Conservation (phyloP, 1,140 invertebrate genomes). For the Tenebrio molitor region DNA sequence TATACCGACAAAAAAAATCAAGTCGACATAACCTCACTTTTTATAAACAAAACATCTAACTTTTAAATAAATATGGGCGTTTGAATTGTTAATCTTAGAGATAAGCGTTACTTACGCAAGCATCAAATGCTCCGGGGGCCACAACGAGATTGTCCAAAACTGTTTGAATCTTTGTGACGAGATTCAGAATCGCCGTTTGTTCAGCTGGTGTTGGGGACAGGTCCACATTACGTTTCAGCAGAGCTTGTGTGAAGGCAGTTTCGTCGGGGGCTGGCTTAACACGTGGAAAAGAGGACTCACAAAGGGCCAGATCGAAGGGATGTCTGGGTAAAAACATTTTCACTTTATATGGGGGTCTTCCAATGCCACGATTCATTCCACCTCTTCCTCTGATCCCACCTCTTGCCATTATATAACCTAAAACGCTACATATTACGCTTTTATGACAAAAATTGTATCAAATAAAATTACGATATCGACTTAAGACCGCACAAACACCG, state of each 20-base stretch:
- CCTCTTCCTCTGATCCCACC: slow-evolving; percentile 74
- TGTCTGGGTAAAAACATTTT: slow-evolving; percentile 86
- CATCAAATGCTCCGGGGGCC: slow-evolving; percentile 93
- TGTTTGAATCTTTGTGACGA: slow-evolving; percentile 93
- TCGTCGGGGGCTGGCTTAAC: slow-evolving; percentile 88
- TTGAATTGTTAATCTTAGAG: too few species aligned
- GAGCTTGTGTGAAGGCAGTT: slow-evolving; percentile 86
- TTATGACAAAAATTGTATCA: too few species aligned
- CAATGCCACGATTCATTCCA: slow-evolving; percentile 79
- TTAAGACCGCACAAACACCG: slow-evolving; percentile 15
- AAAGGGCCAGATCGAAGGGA: slow-evolving; percentile 91
- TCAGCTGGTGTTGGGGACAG: slow-evolving; percentile 91
- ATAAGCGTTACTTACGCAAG: slow-evolving; percentile 96
- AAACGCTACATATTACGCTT: background rate
- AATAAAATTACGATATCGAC: slow-evolving; percentile 20
- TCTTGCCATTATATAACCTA: slow-evolving; percentile 67
- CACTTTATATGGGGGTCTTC: slow-evolving; percentile 73
- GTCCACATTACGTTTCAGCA: slow-evolving; percentile 92
- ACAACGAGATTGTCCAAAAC: slow-evolving; percentile 95
- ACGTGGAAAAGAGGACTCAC: slow-evolving; percentile 89
- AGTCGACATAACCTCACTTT: too few species aligned
- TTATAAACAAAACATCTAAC: too few species aligned
- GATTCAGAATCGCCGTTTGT: slow-evolving; percentile 90
- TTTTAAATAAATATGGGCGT: too few species aligned
- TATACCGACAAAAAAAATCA: too few species aligned